A percentile compares a stretch with the other conserved stretches of the same genome.
These are phyloP conservation scores for Eospalax fontanierii DNA, from an alignment of 2,797 vertebrate species.

Conservation along the genomic window DNA sequence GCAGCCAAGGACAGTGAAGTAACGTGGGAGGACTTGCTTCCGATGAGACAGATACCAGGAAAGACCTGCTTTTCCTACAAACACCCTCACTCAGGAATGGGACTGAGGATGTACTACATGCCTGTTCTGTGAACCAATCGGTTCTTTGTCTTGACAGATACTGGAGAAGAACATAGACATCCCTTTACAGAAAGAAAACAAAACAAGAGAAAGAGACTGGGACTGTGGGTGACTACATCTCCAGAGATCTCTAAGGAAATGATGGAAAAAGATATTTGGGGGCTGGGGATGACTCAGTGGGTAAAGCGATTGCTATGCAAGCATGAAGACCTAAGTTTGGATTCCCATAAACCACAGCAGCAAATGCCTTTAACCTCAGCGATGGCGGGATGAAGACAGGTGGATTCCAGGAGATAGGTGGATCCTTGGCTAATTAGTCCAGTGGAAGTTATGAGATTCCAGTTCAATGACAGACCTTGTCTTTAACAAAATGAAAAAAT, in stretches of 20 bases:
- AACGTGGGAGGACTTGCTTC: fast-evolving
- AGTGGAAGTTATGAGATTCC: not conserved
- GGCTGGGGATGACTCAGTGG: not conserved
- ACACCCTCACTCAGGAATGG: fast-evolving
- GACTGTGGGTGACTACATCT: no score
- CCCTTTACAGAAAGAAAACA: not conserved
- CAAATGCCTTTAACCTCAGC: not conserved
- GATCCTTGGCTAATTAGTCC: no score
- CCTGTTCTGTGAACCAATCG: no score
- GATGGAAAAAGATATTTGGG: not conserved
- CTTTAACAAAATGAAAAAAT: not conserved
- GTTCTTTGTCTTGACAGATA: not conserved
- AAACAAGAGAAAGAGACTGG: not conserved
- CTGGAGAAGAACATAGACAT: not conserved
- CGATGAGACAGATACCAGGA: not conserved
- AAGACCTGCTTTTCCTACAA: not conserved
- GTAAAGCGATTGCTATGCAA: no score
- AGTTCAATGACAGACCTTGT: not conserved
- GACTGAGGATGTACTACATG: not conserved
- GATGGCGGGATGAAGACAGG: not conserved
- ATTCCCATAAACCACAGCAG: not conserved
- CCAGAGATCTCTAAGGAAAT: not conserved
- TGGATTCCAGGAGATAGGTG: not conserved
- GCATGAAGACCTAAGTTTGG: not conserved
- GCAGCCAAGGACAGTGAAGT: not conserved